Evolutionary conservation across 2,797 vertebrate species (phyloP), one percentile per base, ranked within the genome.

Genomic region (Argya squamiceps): DNA sequence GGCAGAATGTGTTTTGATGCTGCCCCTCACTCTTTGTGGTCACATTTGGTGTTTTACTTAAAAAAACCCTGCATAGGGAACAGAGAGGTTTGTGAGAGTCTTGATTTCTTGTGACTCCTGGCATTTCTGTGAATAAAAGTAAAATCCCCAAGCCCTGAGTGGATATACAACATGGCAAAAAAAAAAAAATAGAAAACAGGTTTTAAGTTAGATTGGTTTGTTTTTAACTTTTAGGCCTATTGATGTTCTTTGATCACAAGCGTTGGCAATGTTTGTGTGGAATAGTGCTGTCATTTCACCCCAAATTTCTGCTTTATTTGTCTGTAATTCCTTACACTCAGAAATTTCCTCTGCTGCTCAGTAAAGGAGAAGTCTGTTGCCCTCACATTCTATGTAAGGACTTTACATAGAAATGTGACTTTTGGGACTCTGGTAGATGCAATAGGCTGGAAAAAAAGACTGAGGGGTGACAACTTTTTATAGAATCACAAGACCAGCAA

Each of bases 351-450:
- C 36, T 92, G 30, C 56, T 89, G 22, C 65, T 76, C 44, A 39
- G 32, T 34, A 50, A 88, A 71, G 43, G 21, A 85, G 19, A 49
- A 16, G 5, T 46, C 37, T n/a, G n/a, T 79, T 60, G 74, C 46
- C 18, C 24, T 73, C 37, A 30, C 0, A 0, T 46, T 46, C 44
- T 46, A 19, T 30, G 11, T 47, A 29, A 49, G n/a, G 34, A 24
- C 29, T 82, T 92, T 10, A 12, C 32, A 19, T 4, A 52, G 62
- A 36, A 59, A 36, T 26, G 29, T 81, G 70, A 78, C 50, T 55
- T 7, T 4, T 44, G 21, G 26, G 47, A 53, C 20, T 77, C 21
- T 24, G 73, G 34, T 34, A 73, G 41, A 49, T 69, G 59, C 21
- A 90, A 41, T 4, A 69, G 29, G 24, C 32, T 43, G 56, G 37